Percentiles rank a stretch among this genome's conserved stretches.
Evolutionary conservation across 2,113 vertebrate genomes (phyloP).

Genomic region (Mirza zaza): DNA sequence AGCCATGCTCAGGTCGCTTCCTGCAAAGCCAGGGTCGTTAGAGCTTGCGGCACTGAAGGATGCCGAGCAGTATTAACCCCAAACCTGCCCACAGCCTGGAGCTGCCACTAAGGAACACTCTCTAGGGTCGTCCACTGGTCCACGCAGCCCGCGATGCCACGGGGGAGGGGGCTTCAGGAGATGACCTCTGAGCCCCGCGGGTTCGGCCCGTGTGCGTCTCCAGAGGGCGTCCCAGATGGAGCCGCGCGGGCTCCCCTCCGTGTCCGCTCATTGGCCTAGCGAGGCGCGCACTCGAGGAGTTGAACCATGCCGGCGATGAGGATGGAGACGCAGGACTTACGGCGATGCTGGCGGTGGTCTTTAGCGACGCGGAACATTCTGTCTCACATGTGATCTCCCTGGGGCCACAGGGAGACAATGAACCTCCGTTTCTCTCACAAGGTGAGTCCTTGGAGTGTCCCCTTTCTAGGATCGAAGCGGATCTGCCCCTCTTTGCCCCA

Average conservation of each 20-base stretch:
- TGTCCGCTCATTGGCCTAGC: background rate
- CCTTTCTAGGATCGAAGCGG: background rate
- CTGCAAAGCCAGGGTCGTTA: background rate
- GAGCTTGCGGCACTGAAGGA: too few species aligned
- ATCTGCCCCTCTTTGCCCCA: background rate
- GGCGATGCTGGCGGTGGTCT: background rate
- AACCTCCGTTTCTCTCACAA: background rate
- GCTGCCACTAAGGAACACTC: too few species aligned
- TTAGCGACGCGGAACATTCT: background rate
- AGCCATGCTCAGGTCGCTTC: background rate
- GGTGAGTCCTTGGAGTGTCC: background rate
- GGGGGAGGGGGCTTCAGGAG: background rate
- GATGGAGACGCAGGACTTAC: background rate
- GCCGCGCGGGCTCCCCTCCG: background rate
- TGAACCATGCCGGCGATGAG: too few species aligned
- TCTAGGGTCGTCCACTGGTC: too few species aligned
- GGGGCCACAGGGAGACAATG: background rate
- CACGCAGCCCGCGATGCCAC: too few species aligned
- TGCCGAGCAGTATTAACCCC: accelerated
- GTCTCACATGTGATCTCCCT: background rate
- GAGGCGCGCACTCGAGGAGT: background rate
- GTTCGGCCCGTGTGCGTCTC: background rate
- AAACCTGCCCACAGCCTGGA: too few species aligned
- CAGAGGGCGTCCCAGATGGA: background rate
- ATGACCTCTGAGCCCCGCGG: too few species aligned